Evolutionary conservation across 2,797 vertebrate species (phyloP).

Genomic region (Telmatherina bonti): DNA sequence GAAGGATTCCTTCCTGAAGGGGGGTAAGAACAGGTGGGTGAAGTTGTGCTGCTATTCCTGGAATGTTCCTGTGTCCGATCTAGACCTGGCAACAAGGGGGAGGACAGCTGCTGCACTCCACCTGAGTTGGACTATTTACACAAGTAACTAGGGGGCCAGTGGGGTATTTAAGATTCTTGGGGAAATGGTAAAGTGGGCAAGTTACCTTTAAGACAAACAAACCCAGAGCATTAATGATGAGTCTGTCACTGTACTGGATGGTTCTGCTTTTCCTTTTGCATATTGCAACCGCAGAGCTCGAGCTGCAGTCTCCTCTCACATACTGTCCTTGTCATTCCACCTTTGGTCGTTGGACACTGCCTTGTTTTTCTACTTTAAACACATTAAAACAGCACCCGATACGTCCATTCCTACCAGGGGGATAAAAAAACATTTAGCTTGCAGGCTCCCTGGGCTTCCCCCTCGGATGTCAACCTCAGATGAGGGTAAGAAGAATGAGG

Average conservation of each 20-base stretch:
- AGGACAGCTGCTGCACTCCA: constrained; percentile 59
- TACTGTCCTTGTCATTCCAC: constrained; percentile 79
- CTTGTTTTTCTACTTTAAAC: constrained; percentile 80
- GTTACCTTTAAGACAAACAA: constrained; percentile 83
- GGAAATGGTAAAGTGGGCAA: constrained; percentile 83
- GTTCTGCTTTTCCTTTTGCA: constrained; percentile 71
- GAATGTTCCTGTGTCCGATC: constrained; percentile 75
- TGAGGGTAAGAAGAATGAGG: constrained; percentile 82
- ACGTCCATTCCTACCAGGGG: constrained; percentile 80
- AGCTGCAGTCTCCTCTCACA: constrained; percentile 70
- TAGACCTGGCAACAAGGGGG: constrained; percentile 57
- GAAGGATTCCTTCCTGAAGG: constrained; percentile 6
- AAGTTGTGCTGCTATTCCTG: constrained; percentile 75
- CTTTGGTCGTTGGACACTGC: constrained; percentile 74
- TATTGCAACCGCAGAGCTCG: constrained; percentile 26
- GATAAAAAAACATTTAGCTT: constrained; percentile 84
- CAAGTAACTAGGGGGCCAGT: constrained; percentile 63
- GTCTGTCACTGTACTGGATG: constrained; percentile 77
- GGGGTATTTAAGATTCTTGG: constrained; percentile 82
- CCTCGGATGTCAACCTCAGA: constrained; percentile 81
- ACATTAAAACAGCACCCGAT: constrained; percentile 86
- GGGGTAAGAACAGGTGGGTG: constrained; percentile 46
- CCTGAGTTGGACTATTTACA: constrained; percentile 71
- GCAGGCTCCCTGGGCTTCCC: constrained; percentile 80
- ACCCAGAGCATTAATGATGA: constrained; percentile 80